A percentile compares a stretch with the other conserved stretches of the same genome.
Conservation (phyloP, 2,113 vertebrate genomes). For the Chloebia gouldiae region DNA sequence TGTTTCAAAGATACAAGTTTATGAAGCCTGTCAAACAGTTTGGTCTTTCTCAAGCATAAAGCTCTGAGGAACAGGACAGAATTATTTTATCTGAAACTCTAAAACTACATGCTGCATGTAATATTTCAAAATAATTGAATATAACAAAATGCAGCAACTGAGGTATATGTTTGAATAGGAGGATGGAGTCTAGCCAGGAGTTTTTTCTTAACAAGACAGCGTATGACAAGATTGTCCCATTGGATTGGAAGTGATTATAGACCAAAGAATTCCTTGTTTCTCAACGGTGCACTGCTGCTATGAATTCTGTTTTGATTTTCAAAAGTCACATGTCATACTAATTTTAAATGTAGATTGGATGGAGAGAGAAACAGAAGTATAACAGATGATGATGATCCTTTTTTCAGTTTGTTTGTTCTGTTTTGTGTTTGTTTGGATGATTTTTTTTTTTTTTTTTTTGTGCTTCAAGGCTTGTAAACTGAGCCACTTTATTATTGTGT, state of each 20-base stretch:
- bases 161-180: background rate
- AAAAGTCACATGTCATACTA: background rate
- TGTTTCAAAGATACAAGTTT: background rate
- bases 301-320: background rate
- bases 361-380: background rate
- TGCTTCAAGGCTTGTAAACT: background rate
- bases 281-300: background rate
- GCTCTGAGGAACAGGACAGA: background rate
- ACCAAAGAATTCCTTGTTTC: background rate
- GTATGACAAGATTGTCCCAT: background rate
- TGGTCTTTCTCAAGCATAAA: background rate
- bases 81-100: background rate
- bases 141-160: background rate
- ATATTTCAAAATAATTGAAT: background rate
- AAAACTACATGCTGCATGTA: background rate
- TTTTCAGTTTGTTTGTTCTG: background rate
- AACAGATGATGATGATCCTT: background rate
- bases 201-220: background rate
- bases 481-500: background rate
- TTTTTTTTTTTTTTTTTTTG: background rate
- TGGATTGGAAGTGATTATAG: background rate
- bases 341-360: background rate
- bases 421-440: background rate
- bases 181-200: background rate
- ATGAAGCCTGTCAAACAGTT: background rate